A percentile compares a stretch with the other conserved stretches of the same genome.
Evolutionary conservation across 1,140 invertebrate species (phyloP).

Genomic region (Neodiprion fabricii): DNA sequence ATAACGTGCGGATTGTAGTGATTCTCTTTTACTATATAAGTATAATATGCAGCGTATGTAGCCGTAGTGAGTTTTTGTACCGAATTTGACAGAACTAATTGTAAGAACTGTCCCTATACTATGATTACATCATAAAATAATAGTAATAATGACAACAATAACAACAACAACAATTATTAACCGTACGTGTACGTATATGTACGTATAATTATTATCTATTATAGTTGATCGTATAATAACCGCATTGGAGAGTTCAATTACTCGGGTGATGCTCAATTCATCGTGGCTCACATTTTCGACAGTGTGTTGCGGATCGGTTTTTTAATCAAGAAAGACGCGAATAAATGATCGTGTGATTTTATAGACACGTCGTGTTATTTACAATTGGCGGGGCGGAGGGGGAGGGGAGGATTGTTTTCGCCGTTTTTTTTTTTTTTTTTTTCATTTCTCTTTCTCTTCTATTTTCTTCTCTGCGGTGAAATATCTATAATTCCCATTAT

Average conservation of each 20-base stretch:
- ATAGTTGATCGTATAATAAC: not conserved
- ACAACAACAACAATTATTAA: not conserved
- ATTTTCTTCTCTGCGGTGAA: not conserved
- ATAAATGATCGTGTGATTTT: no score
- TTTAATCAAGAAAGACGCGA: no score
- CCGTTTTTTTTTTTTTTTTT: not conserved
- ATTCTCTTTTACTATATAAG: not conserved
- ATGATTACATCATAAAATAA: no score
- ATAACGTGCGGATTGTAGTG: not conserved
- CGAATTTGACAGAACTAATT: not conserved
- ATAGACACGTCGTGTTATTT: no score
- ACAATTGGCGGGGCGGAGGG: not conserved
- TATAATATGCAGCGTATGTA: not conserved
- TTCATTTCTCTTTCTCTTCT: not conserved
- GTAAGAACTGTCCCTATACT: no score
- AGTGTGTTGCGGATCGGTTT: no score
- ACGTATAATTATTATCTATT: not conserved
- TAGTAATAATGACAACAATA: no score
- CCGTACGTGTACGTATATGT: not conserved
- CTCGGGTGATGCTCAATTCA: not conserved
- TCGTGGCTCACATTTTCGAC: not conserved
- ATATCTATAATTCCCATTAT: not conserved
- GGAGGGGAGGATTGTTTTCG: not conserved
- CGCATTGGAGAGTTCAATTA: not conserved
- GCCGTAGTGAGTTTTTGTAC: not conserved